Conservation (phyloP, 2,797 vertebrate species). For the Thripadectes ignobilis region DNA sequence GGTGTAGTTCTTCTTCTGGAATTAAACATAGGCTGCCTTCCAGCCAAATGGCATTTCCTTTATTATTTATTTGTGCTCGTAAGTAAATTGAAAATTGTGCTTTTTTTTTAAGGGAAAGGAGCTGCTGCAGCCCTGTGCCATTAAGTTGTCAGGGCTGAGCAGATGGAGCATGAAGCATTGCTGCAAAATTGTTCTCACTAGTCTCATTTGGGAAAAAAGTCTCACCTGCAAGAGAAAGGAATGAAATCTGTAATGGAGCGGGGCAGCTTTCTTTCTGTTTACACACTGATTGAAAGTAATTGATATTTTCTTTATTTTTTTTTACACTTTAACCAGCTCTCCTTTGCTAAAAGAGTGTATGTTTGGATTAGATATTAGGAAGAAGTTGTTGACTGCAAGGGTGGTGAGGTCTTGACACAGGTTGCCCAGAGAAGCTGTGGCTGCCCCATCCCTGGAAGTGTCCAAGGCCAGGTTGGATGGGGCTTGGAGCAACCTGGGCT, state of each 20-base stretch:
- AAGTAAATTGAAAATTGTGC: conserved; percentile 9
- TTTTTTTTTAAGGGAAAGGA: conserved; percentile 14
- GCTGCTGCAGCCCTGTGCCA: neutral
- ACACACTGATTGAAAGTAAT: neutral
- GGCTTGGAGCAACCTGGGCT: neutral
- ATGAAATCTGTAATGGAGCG: neutral
- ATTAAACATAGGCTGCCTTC: neutral
- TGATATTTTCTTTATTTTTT: neutral
- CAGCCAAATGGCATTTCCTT: conserved; percentile 2
- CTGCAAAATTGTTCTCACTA: conserved; percentile 19
- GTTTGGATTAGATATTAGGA: neutral
- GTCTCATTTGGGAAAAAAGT: neutral
- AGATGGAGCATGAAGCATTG: neutral
- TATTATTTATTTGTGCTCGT: conserved; percentile 32
- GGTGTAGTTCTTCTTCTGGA: neutral
- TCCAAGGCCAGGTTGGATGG: fast-evolving
- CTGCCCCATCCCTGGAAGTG: neutral
- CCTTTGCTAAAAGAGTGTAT: neutral
- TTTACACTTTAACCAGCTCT: neutral
- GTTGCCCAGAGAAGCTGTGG: neutral
- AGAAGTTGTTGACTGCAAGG: neutral
- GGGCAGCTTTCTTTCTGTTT: neutral
- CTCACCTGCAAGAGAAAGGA: neutral
- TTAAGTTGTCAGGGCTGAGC: conserved; percentile 33
- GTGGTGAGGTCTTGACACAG: neutral